Percentiles rank a stretch among this genome's conserved stretches.
These are phyloP conservation scores for Pionites leucogaster DNA, from an alignment of 2,113 vertebrate species.

Conservation along the genomic window DNA sequence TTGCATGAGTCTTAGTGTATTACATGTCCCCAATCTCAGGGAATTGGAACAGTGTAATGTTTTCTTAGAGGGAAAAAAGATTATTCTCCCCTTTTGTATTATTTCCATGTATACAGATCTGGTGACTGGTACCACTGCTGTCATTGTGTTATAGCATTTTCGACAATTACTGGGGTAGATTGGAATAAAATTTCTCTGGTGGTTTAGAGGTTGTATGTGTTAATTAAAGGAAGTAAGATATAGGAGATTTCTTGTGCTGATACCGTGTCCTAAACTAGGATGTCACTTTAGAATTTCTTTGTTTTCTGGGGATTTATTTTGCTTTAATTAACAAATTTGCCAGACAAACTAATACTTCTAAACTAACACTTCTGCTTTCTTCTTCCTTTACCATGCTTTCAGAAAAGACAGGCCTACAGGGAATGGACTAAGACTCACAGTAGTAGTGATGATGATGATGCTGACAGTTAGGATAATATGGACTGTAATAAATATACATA, in stretches of 20 bases:
- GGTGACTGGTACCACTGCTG: background rate
- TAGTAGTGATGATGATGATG: constrained; percentile 81
- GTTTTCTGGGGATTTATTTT: constrained; percentile 24
- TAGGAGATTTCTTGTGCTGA: background rate
- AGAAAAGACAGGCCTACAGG: constrained; percentile 86
- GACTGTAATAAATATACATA: constrained; percentile 57
- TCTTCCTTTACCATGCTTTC: constrained; percentile 86
- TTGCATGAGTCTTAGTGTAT: background rate
- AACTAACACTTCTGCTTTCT: constrained; percentile 79
- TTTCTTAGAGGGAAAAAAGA: background rate
- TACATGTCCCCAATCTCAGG: background rate
- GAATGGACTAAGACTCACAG: constrained; percentile 80
- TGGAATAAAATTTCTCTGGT: background rate
- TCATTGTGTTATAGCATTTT: background rate
- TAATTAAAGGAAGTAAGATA: background rate
- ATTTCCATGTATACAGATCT: background rate
- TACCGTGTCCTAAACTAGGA: background rate
- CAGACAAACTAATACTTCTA: constrained; percentile 61
- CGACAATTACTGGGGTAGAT: background rate
- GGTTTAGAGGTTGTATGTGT: background rate
- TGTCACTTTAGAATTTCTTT: constrained; percentile 42
- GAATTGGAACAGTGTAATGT: background rate
- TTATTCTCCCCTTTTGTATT: background rate
- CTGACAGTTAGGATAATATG: constrained; percentile 74
- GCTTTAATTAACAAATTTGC: constrained; percentile 9